Base-by-base conservation (phyloP, 2,888 invertebrate genomes). In the Tinea pellionella region DNA sequence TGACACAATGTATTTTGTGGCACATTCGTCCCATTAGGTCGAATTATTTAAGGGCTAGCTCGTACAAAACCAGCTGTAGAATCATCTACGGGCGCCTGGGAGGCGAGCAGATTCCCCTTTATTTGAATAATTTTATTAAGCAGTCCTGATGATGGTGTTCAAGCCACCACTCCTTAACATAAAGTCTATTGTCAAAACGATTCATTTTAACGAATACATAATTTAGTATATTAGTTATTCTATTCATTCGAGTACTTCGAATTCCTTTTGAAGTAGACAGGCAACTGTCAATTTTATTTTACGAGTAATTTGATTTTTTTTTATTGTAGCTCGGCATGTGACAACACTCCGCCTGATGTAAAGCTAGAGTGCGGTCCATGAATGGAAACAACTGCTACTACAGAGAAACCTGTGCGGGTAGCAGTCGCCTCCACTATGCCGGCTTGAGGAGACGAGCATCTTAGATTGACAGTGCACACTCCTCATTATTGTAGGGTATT, bases 111-210 rank as follows among this genome's bases (percentile, higher is more conserved):
- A 72, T 74, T 75, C 75, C 72, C 69, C 73, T 80, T 72, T 77
- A 80, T 80, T 81, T 80, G 79, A 80, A 83, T 84, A 61, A 83
- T 82, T 80, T 80, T 74, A 83, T 81, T 80, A 79, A 78, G 73
- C 73, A 71, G 63, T 60, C 63, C 69, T 65, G 67, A 64, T 64
- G 67, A 24, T 59, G 59, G 42, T 41, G 24, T 47, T 32, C 6
- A 19, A 37, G 16, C 32, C 32, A 24, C 15, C 51, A 37, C 61
- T 59, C 65, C 64, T 66, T 70, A 67, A 61, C 64, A 68, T 68
- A 67, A 64, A 62, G 63, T 61, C 61, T 55, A 63, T 66, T 66
- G 65, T 67, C 29, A 29, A 9, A 55, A 19, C 19, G n/a, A 55
- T 19, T 37, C 37, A 37, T n/a, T 37, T 37, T 37, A 37, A 37